phyloP scores from a whole-genome alignment of 1,140 invertebrate species.

The Bombus confusus region DNA sequence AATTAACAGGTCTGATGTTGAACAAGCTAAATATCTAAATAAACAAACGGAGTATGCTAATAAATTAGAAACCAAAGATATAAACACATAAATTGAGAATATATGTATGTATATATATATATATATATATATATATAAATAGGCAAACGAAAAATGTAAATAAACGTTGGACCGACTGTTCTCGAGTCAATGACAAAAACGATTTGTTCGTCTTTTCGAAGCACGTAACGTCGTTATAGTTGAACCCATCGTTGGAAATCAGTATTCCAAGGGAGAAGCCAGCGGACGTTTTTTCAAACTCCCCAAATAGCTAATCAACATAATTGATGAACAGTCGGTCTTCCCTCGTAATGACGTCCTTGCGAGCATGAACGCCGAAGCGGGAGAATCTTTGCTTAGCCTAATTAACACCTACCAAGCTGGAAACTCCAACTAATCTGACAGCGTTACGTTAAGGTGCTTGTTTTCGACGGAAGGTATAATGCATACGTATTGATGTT shows the following conservation, averaged over 20 bases:
- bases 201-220: neutral
- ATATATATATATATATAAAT: neutral
- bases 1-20: constrained; percentile 23
- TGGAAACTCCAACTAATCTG: constrained; percentile 44
- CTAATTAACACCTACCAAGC: constrained; percentile 61
- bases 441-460: constrained; percentile 34
- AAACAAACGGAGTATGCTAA: neutral
- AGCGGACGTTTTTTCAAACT: neutral
- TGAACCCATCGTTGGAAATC: neutral
- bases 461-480: constrained; percentile 30
- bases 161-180: neutral
- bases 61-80: neutral
- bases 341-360: too few relatives aligned
- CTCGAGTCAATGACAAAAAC: neutral
- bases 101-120: neutral
- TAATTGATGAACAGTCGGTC: constrained; percentile 58
- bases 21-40: neutral
- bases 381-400: constrained; percentile 44
- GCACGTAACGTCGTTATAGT: neutral
- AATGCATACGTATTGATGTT: constrained; percentile 44
- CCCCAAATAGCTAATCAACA: constrained; percentile 46
- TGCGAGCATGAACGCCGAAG: neutral
- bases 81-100: neutral
- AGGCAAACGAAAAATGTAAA: neutral
- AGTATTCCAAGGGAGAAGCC: neutral